Base-by-base conservation (phyloP, 2,113 vertebrate genomes). In the Platycercus adscitus region DNA sequence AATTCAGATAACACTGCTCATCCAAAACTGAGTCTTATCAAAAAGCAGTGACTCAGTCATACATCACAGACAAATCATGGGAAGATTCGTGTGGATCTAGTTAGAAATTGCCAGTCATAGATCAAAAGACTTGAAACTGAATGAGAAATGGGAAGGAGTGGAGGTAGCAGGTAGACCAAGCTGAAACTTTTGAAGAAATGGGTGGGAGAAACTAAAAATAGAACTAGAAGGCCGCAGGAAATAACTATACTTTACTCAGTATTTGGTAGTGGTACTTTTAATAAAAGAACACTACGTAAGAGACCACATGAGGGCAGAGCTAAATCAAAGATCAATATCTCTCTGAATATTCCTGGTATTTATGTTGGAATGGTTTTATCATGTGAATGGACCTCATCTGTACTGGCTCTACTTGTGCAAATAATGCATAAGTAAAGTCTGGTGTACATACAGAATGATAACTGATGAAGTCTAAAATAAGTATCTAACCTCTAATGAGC, bases 261-360 rank as follows among this genome's bases (percentile, higher is more conserved):
- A 71, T 72, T 89, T 61, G 26, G 7, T 13, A 29, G 55, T 21
- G 7, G 13, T 50, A 29, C 39, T 89, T 80, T 52, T 46, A 69
- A 31, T 69, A 49, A 87, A 78, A 75, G 37, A 71, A 91, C 91
- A 23, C 29, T 78, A n/a, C 1, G 2, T 35, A 60, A 76, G 26
- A 89, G 70, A 89, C 94, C 94, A 96, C 93, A 72, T 76, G 96
- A 95, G 94, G 89, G 94, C 95, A 96, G 95, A 93, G 49, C 91
- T 91, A 91, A 93, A 94, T 96, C 84, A 92, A 81, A 91, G 83
- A 91, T 95, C 61, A 55, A n/a, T 58, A 84, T 43, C 14, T 78
- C 47, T 60, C 35, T 86, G 77, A 60, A 1, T 83, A 46, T 91
- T 84, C 24, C 23, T 44, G 15, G 4, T 68, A 33, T 80, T 93